phyloP scores from a whole-genome alignment of 2,113 vertebrate species.

The Rhinogobius similis region DNA sequence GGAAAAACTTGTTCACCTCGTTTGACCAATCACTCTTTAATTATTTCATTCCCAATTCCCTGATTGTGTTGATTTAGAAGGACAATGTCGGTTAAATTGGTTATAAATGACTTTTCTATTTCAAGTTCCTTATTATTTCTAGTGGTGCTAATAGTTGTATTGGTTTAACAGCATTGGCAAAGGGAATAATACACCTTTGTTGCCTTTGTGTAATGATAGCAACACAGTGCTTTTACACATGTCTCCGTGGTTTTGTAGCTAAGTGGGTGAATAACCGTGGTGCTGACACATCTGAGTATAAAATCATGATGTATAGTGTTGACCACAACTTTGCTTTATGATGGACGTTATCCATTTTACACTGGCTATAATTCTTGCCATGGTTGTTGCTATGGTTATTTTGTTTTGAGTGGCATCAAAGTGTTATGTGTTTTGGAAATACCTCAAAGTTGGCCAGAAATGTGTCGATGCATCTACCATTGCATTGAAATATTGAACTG shows the following conservation, averaged over 20 bases:
- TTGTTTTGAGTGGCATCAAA: conserved; percentile 24
- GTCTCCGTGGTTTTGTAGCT: conserved; percentile 45
- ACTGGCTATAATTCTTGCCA: conserved; percentile 8
- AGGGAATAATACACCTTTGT: conserved; percentile 18
- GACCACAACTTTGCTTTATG: conserved; percentile 28
- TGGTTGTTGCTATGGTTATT: conserved; percentile 5
- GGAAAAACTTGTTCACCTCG: not conserved
- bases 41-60: too few species aligned
- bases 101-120: too few species aligned
- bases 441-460: not conserved
- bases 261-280: conserved; percentile 48
- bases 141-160: too few species aligned
- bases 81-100: not conserved
- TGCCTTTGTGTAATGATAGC: conserved; percentile 21
- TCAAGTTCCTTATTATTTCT: too few species aligned
- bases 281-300: conserved; percentile 52
- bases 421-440: conserved; percentile 5
- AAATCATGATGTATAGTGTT: conserved; percentile 49
- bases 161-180: not conserved
- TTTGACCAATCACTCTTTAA: too few species aligned
- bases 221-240: conserved; percentile 41
- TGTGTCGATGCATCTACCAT: not conserved
- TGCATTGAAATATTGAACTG: not conserved
- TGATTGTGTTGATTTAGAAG: not conserved
- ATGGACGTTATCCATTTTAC: conserved; percentile 23